A percentile compares a stretch with the other conserved stretches of the same genome.
phyloP scores from a whole-genome alignment of 1,140 invertebrate genomes.

The Bradynema listronoti region DNA sequence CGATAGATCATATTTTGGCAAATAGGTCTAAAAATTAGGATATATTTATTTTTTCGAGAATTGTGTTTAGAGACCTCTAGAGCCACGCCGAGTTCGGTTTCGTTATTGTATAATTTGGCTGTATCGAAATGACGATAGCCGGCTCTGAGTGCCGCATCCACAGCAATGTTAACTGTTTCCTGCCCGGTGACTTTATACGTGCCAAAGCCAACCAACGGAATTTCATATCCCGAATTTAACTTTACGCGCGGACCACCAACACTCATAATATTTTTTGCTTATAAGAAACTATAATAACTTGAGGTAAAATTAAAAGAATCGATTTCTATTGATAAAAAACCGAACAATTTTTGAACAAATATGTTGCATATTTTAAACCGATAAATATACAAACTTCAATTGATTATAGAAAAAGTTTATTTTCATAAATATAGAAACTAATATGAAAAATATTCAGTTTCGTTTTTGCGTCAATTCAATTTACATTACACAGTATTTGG shows the following conservation, averaged over 20 bases:
- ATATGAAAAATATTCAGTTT: no score
- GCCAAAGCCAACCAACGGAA: constrained; percentile 36
- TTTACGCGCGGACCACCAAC: constrained; percentile 24
- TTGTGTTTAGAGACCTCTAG: constrained; percentile 26
- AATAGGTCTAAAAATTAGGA: constrained; percentile 28
- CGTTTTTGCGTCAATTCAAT: no score
- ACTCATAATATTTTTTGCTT: no score
- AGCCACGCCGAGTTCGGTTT: constrained; percentile 31
- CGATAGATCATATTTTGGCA: constrained; percentile 35
- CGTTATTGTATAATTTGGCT: constrained; percentile 36
- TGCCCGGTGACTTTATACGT: constrained; percentile 37
- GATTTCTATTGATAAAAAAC: no score
- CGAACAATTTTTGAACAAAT: no score
- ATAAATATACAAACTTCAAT: no score
- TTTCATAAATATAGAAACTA: no score
- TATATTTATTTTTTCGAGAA: constrained; percentile 5
- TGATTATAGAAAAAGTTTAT: no score
- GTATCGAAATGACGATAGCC: constrained; percentile 36
- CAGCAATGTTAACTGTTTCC: constrained; percentile 18
- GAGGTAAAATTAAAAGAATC: no score
- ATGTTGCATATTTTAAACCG: no score
- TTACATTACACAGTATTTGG: no score
- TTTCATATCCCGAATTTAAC: constrained; percentile 29
- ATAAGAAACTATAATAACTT: no score
- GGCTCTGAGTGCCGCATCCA: constrained; percentile 28